A percentile compares a stretch with the other conserved stretches of the same genome.
These are phyloP conservation scores for Calameuta pallipes DNA, from an alignment of 2,888 invertebrate species.

Conservation along the genomic window DNA sequence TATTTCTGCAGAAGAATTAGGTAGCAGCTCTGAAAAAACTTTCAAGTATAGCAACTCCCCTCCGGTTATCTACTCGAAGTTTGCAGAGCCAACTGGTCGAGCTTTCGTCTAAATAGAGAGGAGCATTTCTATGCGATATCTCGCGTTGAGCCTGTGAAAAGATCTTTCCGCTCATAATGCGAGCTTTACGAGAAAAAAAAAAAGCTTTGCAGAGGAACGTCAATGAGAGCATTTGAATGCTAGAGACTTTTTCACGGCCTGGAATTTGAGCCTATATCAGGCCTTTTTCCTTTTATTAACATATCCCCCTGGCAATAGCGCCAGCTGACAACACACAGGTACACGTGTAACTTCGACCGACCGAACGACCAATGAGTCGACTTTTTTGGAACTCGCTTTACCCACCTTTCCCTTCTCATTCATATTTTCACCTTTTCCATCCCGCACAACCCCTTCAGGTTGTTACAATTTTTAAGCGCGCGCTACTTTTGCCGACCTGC, in stretches of 20 bases:
- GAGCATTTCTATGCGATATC: slow-evolving; percentile 45
- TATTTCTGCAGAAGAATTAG: slow-evolving; percentile 1
- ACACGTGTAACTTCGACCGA: too few species aligned
- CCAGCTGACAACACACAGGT: neutral
- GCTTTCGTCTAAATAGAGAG: slow-evolving; percentile 34
- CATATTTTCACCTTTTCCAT: too few species aligned
- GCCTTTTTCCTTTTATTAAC: slow-evolving; percentile 14
- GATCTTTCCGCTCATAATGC: slow-evolving; percentile 38
- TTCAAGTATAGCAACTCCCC: neutral
- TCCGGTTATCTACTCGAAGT: slow-evolving; percentile 4
- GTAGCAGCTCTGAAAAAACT: neutral
- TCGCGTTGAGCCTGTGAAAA: slow-evolving; percentile 37
- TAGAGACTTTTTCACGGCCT: slow-evolving; percentile 29
- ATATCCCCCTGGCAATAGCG: slow-evolving; percentile 4
- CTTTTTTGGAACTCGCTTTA: too few species aligned
- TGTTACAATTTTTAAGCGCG: too few species aligned
- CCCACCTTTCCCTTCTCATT: too few species aligned
- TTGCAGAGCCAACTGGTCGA: slow-evolving; percentile 2
- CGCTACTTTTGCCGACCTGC: too few species aligned
- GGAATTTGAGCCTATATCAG: too few species aligned
- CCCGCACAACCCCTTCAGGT: too few species aligned
- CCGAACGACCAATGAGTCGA: too few species aligned
- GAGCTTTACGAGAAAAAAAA: slow-evolving; percentile 29
- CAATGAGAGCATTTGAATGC: slow-evolving; percentile 42
- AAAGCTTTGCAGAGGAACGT: slow-evolving; percentile 16